Evolutionary conservation across 2,888 invertebrate species (phyloP).

Genomic region (Empis stercorea): DNA sequence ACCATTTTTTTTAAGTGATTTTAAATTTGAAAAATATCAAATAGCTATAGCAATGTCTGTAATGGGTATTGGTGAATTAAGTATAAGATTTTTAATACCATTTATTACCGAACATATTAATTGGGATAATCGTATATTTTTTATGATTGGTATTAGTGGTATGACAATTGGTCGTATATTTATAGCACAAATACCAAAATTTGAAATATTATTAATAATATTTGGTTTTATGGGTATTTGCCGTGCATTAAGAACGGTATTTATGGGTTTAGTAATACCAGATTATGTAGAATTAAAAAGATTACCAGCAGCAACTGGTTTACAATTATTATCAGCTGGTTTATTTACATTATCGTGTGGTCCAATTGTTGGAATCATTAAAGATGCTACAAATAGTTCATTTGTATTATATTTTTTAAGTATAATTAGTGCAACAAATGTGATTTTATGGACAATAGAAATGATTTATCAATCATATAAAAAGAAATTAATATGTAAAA

Average conservation of each 20-base stretch:
- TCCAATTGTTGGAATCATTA: constrained; percentile 42
- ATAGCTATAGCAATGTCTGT: constrained; percentile 58
- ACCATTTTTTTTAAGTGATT: constrained; percentile 58
- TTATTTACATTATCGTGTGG: constrained; percentile 47
- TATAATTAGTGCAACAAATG: constrained; percentile 19
- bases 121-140: constrained; percentile 59
- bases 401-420: constrained; percentile 27
- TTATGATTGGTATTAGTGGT: constrained; percentile 50
- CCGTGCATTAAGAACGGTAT: constrained; percentile 58
- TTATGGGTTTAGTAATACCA: constrained; percentile 61
- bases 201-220: constrained; percentile 41
- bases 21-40: constrained; percentile 41
- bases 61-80: constrained; percentile 51
- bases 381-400: constrained; percentile 18
- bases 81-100: constrained; percentile 51
- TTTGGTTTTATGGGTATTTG: constrained; percentile 55
- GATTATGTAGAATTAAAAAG: constrained; percentile 55
- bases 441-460: constrained; percentile 24
- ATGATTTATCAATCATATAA: not conserved
- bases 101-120: constrained; percentile 54
- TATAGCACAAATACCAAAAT: constrained; percentile 47
- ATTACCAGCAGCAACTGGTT: constrained; percentile 55
- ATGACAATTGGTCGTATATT: constrained; percentile 49
- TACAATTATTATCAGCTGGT: constrained; percentile 54
- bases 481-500: not conserved